These are phyloP conservation scores for Coptodon bakossiorum DNA, from an alignment of 2,113 vertebrate species.

Conservation along the genomic window DNA sequence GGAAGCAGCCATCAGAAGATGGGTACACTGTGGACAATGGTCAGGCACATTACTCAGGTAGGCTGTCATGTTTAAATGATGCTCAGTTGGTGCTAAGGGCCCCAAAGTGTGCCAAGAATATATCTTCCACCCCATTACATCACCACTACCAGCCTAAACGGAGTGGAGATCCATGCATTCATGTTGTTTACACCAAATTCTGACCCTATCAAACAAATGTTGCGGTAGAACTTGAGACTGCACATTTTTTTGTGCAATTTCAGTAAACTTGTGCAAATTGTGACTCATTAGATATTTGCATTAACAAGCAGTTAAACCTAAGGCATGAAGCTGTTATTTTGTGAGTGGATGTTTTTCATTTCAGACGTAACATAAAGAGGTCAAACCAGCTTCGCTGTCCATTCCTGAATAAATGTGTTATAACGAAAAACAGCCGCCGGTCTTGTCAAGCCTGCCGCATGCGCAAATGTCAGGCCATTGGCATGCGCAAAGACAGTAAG, in stretches of 20 bases:
- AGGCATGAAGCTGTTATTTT: background rate
- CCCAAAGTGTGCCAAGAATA: background rate
- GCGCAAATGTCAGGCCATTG: conserved; percentile 36
- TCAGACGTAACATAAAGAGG: conserved; percentile 45
- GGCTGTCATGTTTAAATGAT: background rate
- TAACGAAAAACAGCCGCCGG: conserved; percentile 40
- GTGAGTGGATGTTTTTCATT: background rate
- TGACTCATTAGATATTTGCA: background rate
- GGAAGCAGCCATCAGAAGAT: background rate
- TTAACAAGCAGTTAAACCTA: background rate
- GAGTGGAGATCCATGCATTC: background rate
- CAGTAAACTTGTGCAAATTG: background rate
- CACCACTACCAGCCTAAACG: background rate
- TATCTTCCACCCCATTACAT: background rate
- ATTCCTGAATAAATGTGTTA: conserved; percentile 25
- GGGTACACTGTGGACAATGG: background rate
- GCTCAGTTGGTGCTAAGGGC: background rate
- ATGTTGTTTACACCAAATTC: background rate
- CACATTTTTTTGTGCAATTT: background rate
- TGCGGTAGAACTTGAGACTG: background rate
- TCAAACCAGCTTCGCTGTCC: background rate
- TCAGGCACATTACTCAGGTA: background rate
- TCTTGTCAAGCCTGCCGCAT: conserved; percentile 48
- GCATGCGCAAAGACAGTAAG: conserved; percentile 46
- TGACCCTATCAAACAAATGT: background rate